Conservation (phyloP, 2,113 vertebrate genomes). For the Orcinus orca region DNA sequence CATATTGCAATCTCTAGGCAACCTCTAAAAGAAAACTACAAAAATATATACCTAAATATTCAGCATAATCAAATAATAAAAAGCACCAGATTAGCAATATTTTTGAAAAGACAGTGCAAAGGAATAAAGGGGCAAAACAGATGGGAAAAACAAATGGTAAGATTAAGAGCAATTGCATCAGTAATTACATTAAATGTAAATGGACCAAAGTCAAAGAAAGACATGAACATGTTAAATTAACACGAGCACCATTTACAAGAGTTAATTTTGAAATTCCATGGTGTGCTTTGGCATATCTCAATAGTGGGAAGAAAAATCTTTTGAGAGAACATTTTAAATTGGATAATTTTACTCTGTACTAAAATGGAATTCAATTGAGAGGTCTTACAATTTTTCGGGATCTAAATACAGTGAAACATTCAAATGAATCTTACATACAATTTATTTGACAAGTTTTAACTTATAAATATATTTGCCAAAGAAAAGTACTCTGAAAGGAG, state of each 20-base stretch:
- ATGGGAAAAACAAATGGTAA: neutral
- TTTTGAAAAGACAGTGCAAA: neutral
- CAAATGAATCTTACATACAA: conserved; percentile 19
- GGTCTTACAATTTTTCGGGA: conserved; percentile 33
- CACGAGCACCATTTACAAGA: neutral
- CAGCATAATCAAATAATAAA: neutral
- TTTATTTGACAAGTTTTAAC: conserved; percentile 45
- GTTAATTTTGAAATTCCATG: neutral
- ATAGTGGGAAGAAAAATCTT: neutral
- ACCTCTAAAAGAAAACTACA: neutral
- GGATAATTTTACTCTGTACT: conserved; percentile 31
- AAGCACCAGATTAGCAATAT: neutral
- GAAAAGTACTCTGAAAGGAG: conserved; percentile 35
- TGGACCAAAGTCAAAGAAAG: neutral
- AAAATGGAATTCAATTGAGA: conserved; percentile 47
- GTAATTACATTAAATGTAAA: conserved; percentile 26
- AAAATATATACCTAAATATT: neutral
- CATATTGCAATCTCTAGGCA: neutral
- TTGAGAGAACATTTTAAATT: conserved; percentile 46
- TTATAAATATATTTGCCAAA: conserved; percentile 21
- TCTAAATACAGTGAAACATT: conserved; percentile 41
- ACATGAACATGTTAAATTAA: neutral
- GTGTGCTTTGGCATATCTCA: neutral
- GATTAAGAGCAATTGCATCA: neutral
- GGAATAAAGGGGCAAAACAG: neutral